Conservation (phyloP, 2,888 invertebrate species). For the Acronicta aceris region DNA sequence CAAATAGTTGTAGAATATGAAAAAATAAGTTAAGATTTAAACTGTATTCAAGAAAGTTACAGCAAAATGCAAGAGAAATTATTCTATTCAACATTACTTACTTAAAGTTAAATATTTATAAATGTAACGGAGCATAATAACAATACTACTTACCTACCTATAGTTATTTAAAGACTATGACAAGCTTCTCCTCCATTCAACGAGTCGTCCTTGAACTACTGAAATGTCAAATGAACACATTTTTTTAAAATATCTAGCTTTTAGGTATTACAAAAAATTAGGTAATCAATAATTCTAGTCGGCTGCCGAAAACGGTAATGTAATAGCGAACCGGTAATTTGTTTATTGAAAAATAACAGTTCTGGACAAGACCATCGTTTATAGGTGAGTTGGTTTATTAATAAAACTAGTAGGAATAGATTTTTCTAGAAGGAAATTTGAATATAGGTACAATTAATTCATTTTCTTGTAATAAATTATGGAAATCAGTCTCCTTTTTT, state of each 20-base stretch:
- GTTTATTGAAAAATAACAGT: not conserved
- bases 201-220: not conserved
- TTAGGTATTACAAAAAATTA: not conserved
- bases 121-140: not conserved
- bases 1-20: not conserved
- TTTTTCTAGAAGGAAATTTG: too few relatives aligned
- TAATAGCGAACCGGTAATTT: not conserved
- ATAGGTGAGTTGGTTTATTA: too few relatives aligned
- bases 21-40: not conserved
- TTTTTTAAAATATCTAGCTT: not conserved
- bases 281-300: not conserved
- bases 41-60: too few relatives aligned
- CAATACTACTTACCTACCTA: not conserved
- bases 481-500: constrained; percentile 1
- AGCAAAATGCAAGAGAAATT: too few relatives aligned
- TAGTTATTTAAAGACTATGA: not conserved
- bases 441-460: not conserved
- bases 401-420: too few relatives aligned
- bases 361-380: not conserved
- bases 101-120: too few relatives aligned
- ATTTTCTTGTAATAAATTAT: constrained; percentile 2
- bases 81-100: too few relatives aligned
- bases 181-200: not conserved
- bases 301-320: not conserved
- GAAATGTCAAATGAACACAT: not conserved